phyloP scores from a whole-genome alignment of 2,797 vertebrate species.

The Masticophis lateralis region DNA sequence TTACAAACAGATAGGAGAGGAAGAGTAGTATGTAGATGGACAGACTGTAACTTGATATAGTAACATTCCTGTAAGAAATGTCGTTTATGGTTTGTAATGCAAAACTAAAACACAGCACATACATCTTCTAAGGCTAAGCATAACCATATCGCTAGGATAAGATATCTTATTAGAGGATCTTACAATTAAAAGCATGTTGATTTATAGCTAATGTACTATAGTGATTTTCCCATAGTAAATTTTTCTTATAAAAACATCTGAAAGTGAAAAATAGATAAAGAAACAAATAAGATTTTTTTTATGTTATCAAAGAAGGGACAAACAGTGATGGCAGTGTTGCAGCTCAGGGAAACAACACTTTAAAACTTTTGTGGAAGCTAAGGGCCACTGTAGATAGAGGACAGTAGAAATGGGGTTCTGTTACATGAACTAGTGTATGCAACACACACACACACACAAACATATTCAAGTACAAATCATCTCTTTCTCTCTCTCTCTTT shows the following conservation, averaged over 20 bases:
- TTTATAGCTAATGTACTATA: not conserved
- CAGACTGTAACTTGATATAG: not conserved
- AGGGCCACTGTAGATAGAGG: not conserved
- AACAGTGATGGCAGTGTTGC: not conserved
- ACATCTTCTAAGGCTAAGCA: not conserved
- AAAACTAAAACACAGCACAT: not conserved
- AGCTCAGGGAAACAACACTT: not conserved
- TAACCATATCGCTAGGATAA: not conserved
- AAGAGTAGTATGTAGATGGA: not conserved
- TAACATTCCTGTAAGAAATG: not conserved
- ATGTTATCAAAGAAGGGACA: not conserved
- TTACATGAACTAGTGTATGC: not conserved
- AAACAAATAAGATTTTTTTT: not conserved
- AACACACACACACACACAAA: not conserved
- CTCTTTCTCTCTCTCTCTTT: not conserved
- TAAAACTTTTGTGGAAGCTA: not conserved
- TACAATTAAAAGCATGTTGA: not conserved
- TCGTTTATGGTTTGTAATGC: not conserved
- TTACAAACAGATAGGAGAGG: not conserved
- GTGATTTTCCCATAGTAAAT: not conserved
- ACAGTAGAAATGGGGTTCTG: not conserved
- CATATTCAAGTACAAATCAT: not conserved
- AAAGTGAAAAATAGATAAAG: not conserved
- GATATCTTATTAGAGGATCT: not conserved
- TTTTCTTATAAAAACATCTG: not conserved